Base-by-base conservation (phyloP, 2,888 invertebrate genomes). In the Unio delphinus region DNA sequence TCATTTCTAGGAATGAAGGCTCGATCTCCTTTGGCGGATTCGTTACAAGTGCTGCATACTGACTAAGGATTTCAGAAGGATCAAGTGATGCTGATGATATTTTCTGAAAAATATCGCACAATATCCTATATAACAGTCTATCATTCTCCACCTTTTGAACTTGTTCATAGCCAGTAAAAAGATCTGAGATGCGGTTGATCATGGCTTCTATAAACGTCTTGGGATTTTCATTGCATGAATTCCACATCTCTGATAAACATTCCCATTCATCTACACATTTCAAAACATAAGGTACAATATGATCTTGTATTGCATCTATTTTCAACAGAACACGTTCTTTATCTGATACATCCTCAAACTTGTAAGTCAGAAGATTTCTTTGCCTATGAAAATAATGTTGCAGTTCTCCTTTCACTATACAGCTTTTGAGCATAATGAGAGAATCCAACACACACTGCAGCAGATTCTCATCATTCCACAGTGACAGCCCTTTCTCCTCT, bases 311-410 rank as follows among this genome's bases (percentile, higher is more conserved):
- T 6, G n/a, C 28, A n/a, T 60, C 26, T 30, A 67, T 60, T 56
- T 57, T 64, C 8, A 60, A n/a, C 20, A 64, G 30, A 34, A 63
- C 58, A 28, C 45, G 34, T 60, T 64, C 20, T 57, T 62, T 54
- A n/a, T 61, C 64, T 8, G 45, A 11, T 17, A 45, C 23, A n/a
- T 54, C 28, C 61, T 61, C 34, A 18, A 71, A 58, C 15, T 67
- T 71, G 23, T 67, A 60, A 64, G 61, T 54, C 23, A 71, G 61
- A 23, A 71, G 55, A 64, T 71, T 71, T 18, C 26, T 64, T n/a
- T n/a, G 34, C 17, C 64, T 30, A 18, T 57, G 55, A 23, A 71
- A 71, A 45, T 67, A 71, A 56, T 71, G 70, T 17, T 55, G 20
- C 3, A 71, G 54, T 26, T 30, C 17, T 45, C 58, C 45, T 6